phyloP scores from a whole-genome alignment of 2,797 vertebrate genomes.

The Cottoperca gobio region DNA sequence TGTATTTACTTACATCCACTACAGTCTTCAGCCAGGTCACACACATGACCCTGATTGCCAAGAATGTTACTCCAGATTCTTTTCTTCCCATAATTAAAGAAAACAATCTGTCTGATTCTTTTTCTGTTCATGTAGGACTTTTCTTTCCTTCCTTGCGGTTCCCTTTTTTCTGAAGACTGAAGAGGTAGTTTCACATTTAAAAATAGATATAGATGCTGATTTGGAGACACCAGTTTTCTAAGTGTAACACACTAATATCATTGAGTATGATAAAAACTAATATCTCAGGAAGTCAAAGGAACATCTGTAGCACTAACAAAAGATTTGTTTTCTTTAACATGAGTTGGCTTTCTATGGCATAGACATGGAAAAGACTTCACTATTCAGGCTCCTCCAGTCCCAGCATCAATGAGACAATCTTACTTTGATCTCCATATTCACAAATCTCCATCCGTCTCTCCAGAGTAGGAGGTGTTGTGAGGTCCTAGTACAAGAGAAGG shows the following conservation, averaged over 20 bases:
- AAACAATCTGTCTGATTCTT: conserved; percentile 1
- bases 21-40: not conserved
- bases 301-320: not conserved
- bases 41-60: conserved; percentile 6
- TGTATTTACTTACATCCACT: conserved; percentile 23
- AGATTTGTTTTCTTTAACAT: too few relatives aligned
- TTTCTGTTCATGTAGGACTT: conserved; percentile 24
- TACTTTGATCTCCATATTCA: conserved; percentile 29
- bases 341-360: conserved; percentile 17
- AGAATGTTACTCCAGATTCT: not conserved
- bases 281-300: conserved; percentile 29
- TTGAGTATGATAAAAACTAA: conserved; percentile 36
- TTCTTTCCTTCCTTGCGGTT: not conserved
- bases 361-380: too few relatives aligned
- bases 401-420: conserved; percentile 33
- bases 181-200: conserved; percentile 84
- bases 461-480: conserved; percentile 21
- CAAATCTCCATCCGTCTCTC: conserved; percentile 36
- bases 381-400: conserved; percentile 18
- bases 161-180: conserved; percentile 54
- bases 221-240: conserved; percentile 58
- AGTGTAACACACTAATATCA: conserved; percentile 46
- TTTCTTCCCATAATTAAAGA: not conserved
- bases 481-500: conserved; percentile 20
- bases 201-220: conserved; percentile 62